Evolutionary conservation across 2,113 vertebrate species (phyloP), one percentile per base, ranked within the genome.

Genomic region (Phrynosoma platyrhinos): DNA sequence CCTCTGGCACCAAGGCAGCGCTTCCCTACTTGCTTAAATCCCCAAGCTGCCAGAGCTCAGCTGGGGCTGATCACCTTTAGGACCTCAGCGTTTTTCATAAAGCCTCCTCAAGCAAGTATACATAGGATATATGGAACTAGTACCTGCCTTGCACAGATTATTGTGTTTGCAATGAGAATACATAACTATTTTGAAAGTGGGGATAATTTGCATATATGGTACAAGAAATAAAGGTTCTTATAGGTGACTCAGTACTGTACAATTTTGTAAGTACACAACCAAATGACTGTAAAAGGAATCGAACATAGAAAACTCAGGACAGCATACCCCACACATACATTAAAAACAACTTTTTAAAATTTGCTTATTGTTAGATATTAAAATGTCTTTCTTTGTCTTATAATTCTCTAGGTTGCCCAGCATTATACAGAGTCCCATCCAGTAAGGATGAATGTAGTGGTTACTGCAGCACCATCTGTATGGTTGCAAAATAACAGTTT

Each of bases 371-470:
- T 7, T 13, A 72, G 32, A 72, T 14, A 72, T 10, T n/a, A n/a
- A 72, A 27, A n/a, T 72, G 30, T 30, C 69, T 27, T 78, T 30
- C 69, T 27, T 78, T 88, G 84, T 40, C 66, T 87, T 23, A 85
- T 82, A 88, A 74, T 58, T 58, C 55, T 9, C 14, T 89, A 95
- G 95, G 69, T 94, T 53, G 90, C 91, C 52, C 55, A 25, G 52
- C 87, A 89, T 86, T 93, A 82, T 0, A 0, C 85, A 91, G 66
- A 89, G 77, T 82, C 2, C 0, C 90, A 88, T 83, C 87, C 95
- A 16, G 68, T 97, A 89, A 89, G 95, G 84, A 86, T 96, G 84
- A 94, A 79, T 53, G 77, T 97, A 79, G 74, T 88, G 91, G 94
- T 94, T n/a, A 92, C 92, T 0, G 93, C 91, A 62, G 95, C 95